phyloP scores from a whole-genome alignment of 1,140 invertebrate species.

The Cylas formicarius region DNA sequence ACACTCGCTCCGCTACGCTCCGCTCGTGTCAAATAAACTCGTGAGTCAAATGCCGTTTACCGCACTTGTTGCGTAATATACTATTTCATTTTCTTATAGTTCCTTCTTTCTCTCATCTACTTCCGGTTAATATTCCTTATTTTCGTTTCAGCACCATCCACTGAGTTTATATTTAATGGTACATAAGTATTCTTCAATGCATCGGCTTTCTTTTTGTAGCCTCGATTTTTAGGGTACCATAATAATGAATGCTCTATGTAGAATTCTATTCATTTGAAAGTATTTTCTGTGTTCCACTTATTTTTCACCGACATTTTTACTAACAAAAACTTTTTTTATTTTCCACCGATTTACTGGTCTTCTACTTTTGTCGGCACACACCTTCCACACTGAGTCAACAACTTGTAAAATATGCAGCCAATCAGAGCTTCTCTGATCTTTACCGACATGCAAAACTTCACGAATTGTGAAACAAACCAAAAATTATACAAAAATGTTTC shows the following conservation, averaged over 20 bases:
- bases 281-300: constrained; percentile 8
- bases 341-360: not conserved
- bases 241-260: constrained; percentile 13
- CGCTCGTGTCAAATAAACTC: no score
- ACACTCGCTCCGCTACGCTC: no score
- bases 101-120: constrained; percentile 12
- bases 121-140: constrained; percentile 15
- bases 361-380: constrained; percentile 5
- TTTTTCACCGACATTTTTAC: not conserved
- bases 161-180: constrained; percentile 10
- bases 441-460: no score
- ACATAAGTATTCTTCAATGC: constrained; percentile 7
- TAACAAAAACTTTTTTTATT: constrained; percentile 3
- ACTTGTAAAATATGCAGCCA: constrained; percentile 7
- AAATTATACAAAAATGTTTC: no score
- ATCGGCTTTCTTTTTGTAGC: constrained; percentile 5
- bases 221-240: constrained; percentile 5
- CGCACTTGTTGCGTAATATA: no score
- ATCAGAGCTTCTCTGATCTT: not conserved
- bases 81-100: constrained; percentile 11
- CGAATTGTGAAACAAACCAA: no score
- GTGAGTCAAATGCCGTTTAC: no score
- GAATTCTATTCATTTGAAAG: constrained; percentile 12
- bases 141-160: constrained; percentile 14
- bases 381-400: constrained; percentile 1